Conservation (phyloP, 1,140 invertebrate species). For the Chlorops oryzae region DNA sequence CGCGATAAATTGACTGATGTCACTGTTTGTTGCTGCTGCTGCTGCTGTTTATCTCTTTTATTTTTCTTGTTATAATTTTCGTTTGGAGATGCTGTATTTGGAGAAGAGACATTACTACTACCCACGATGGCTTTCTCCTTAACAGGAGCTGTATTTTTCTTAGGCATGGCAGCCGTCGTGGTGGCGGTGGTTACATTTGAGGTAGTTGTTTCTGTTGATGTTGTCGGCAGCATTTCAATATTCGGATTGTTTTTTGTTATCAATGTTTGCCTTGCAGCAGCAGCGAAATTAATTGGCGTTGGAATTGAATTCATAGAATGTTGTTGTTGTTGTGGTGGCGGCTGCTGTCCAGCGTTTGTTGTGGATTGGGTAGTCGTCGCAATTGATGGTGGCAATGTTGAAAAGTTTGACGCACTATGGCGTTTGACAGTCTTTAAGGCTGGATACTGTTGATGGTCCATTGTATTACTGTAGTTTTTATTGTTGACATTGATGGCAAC, state of each 20-base stretch:
- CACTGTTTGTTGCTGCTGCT: neutral
- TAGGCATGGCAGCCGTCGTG: conserved; percentile 1
- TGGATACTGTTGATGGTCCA: conserved; percentile 44
- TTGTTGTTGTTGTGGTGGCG: neutral
- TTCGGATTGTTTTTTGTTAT: neutral
- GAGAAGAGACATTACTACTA: neutral
- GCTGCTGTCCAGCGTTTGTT: conserved; percentile 6
- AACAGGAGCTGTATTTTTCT: conserved; percentile 11
- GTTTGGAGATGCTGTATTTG: conserved; percentile 11
- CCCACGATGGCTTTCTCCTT: neutral
- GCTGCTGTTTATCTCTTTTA: neutral
- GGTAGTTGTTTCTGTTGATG: conserved; percentile 17
- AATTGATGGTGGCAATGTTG: neutral
- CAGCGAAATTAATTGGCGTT: conserved; percentile 32
- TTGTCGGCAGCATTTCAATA: conserved; percentile 9
- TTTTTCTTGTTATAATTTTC: neutral
- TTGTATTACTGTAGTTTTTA: conserved; percentile 37
- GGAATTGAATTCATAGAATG: neutral
- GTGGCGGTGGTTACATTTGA: conserved; percentile 4
- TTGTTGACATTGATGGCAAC: neutral
- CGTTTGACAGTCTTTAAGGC: conserved; percentile 45
- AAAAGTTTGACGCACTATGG: conserved; percentile 37
- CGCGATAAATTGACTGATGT: neutral
- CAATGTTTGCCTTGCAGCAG: conserved; percentile 15
- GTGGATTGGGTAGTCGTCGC: neutral